Base-by-base conservation (phyloP, 2,113 vertebrate species). In the Cryptoleucopteryx plumbea region DNA sequence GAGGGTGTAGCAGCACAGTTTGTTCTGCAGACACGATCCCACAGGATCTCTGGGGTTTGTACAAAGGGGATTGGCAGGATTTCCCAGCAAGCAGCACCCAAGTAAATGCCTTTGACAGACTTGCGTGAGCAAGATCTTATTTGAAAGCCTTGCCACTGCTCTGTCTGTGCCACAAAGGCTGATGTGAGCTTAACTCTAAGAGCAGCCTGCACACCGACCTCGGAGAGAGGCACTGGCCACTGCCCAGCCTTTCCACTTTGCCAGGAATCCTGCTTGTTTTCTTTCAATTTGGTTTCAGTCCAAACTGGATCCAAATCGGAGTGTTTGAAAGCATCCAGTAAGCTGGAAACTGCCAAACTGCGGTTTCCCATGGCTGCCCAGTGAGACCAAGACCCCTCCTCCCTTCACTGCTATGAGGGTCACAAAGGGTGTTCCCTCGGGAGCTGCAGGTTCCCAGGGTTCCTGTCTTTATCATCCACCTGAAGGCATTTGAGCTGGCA, bases 381-480 rank as follows among this genome's bases (percentile, higher is more conserved):
- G 21, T 2, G 32, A 50, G 26, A 73, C 34, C 0, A 0, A 77
- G 59, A 52, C 40, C 42, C 13, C 32, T 29, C n/a, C 26, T 29
- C 38, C 26, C 31, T 17, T 40, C 31, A 1, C 47, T n/a, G 36
- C 80, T 25, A 7, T 0, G 0, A 50, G 42, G 53, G 56, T 22
- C 45, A 25, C 26, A 31, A 15, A 36, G 32, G 62, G 34, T 16
- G 8, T 11, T 62, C 58, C 50, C 38, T 17, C 3, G 2, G 34
- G 50, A 63, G 31, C 16, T 32, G 15, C 32, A 19, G 52, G 5
- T 31, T 47, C 16, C n/a, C 26, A 14, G 27, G 22, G 81, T 47
- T 34, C 45, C 58, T 1, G 7, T 11, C 31, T 47, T 17, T 23
- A 40, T 43, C 55, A 20, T 3, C 36, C 47, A 23, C 47, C 52